Evolutionary conservation across 2,797 vertebrate species (phyloP), one percentile per base, ranked within the genome.

Genomic region (Pampus argenteus): DNA sequence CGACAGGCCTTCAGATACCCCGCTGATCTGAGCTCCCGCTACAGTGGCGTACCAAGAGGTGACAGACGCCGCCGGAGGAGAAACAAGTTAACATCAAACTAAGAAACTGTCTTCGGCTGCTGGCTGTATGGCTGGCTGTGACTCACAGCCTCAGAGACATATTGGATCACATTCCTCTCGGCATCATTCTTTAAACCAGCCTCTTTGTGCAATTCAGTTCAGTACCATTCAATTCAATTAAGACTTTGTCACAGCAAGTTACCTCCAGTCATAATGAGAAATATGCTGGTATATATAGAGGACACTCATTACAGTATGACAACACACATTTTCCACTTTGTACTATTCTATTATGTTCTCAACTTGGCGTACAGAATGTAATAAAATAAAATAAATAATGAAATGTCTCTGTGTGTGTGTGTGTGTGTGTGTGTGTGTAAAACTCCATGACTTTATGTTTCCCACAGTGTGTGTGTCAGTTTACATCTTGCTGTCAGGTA

Each of bases 61-160:
- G 90, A 92, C 91, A 91, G 91, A 83, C 72, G 75, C 86, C 60
- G 85, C 87, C 81, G 44, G 77, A 86, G 84, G 91, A 91, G 84
- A 88, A 90, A 87, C 88, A 83, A 90, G 89, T 91, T 88, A 86
- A 91, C 87, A 85, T 93, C 91, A 92, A 90, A 88, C 89, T 82
- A 82, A 86, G 88, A 85, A 62, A 91, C 82, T 79, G 86, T 87
- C 85, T 86, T 79, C 48, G 51, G 78, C 89, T 91, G 87, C 81
- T 51, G 89, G 88, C 87, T 83, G 81, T 38, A 74, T 31, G 83
- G 79, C 78, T 78, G 87, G 71, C 77, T 88, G 83, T 92, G 92
- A 91, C 86, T 92, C 91, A 84, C 79, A 65, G 77, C 68, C 79
- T 72, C 71, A 3, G 68, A 84, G 77, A 89, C 40, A 71, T 78